Conservation (phyloP, 2,888 invertebrate species). For the Atrina japonica region DNA sequence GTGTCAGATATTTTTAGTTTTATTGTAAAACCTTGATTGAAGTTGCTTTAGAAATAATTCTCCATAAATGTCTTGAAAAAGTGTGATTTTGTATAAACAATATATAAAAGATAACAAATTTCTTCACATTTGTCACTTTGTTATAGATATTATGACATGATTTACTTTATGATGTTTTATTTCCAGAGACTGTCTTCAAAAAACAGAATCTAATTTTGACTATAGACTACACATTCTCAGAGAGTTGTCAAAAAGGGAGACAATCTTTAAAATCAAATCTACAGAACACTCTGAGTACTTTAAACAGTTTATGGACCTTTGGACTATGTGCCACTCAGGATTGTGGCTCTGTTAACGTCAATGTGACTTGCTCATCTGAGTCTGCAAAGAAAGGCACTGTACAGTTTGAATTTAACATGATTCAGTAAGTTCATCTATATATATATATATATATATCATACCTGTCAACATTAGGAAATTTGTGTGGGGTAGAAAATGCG, state of each 20-base stretch:
- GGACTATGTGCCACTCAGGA: conserved; percentile 28
- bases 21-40: too few species aligned
- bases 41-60: too few species aligned
- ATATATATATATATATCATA: too few species aligned
- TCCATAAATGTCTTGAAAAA: too few species aligned
- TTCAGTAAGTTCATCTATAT: conserved; percentile 6
- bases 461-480: too few species aligned
- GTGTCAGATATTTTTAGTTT: too few species aligned
- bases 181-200: conserved; percentile 19
- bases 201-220: conserved; percentile 13
- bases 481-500: too few species aligned
- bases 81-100: too few species aligned
- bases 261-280: background rate
- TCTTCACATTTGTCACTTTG: too few species aligned
- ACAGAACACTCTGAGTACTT: conserved; percentile 11
- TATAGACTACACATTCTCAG: conserved; percentile 8
- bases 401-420: background rate
- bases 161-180: too few species aligned
- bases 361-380: conserved; percentile 17
- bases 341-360: conserved; percentile 13
- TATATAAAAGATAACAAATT: too few species aligned
- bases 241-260: background rate
- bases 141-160: too few species aligned
- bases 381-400: background rate
- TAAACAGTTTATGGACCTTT: conserved; percentile 24